Evolutionary conservation across 1,140 invertebrate species (phyloP), one percentile per base, ranked within the genome.

Genomic region (Eurosta solidaginis): DNA sequence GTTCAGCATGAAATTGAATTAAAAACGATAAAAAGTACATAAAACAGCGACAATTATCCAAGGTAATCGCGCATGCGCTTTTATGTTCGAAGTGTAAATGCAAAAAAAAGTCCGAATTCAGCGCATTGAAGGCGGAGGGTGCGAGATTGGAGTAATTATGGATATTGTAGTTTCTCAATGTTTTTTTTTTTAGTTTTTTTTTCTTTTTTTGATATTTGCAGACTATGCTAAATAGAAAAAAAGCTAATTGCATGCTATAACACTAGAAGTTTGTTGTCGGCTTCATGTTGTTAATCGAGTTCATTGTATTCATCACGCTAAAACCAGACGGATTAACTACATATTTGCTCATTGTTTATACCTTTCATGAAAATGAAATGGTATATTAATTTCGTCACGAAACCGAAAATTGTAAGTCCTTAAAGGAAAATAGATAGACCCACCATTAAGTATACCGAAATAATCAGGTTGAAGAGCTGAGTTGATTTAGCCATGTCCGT

Each of bases 191-290:
- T n/a, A n/a, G n/a, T n/a, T n/a, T n/a, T n/a, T n/a, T n/a, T n/a
- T n/a, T n/a, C n/a, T n/a, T n/a, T n/a, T n/a, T n/a, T n/a, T n/a
- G n/a, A n/a, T n/a, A n/a, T n/a, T n/a, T n/a, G n/a, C n/a, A n/a
- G n/a, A n/a, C n/a, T n/a, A n/a, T n/a, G n/a, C n/a, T n/a, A n/a
- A n/a, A n/a, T n/a, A n/a, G n/a, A n/a, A n/a, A n/a, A n/a, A n/a
- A n/a, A n/a, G n/a, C n/a, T n/a, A n/a, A n/a, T n/a, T n/a, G n/a
- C n/a, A n/a, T n/a, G n/a, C n/a, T n/a, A n/a, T n/a, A n/a, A n/a
- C n/a, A n/a, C n/a, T n/a, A 68, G 33, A 68, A 68, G 33, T 68
- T 68, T 68, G 59, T 68, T 68, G 59, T 40, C 59, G n/a, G 59
- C 59, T 36, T 68, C 59, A 20, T 40, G 59, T 63, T 36, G 59